Conservation (phyloP, 2,113 vertebrate genomes). For the Cyanocitta stelleri region DNA sequence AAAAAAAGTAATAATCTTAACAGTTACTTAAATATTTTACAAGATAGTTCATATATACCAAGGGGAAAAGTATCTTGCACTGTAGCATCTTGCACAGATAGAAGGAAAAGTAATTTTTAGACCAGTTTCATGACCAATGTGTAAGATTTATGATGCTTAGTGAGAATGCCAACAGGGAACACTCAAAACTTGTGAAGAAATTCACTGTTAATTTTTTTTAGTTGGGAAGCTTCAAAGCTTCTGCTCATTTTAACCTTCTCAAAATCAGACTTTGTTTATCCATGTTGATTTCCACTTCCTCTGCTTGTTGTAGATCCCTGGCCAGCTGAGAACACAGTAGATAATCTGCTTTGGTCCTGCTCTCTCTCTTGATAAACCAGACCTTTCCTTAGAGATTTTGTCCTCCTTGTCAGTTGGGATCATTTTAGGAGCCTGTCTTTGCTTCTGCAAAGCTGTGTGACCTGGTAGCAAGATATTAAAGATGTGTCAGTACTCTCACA, state of each 20-base stretch:
- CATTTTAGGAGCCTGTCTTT: background rate
- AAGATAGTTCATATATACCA: background rate
- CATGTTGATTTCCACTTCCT: background rate
- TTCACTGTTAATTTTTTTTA: background rate
- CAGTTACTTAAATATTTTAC: background rate
- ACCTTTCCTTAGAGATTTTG: background rate
- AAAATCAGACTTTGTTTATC: background rate
- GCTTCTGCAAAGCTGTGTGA: background rate
- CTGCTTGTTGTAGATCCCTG: background rate
- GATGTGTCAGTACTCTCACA: background rate
- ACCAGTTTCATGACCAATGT: background rate
- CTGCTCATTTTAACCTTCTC: background rate
- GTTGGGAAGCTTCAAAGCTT: background rate
- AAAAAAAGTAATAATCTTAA: background rate
- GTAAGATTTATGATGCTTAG: background rate
- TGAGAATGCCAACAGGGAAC: background rate
- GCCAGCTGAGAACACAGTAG: background rate
- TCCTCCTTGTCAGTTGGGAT: background rate
- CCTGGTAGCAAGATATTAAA: background rate
- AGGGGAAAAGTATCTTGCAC: rapidly evolving
- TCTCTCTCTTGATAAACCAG: background rate
- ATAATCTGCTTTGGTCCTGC: background rate
- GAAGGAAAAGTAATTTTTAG: background rate
- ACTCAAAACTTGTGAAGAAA: background rate
- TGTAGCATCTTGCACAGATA: background rate